A percentile compares a stretch with the other conserved stretches of the same genome.
phyloP scores from a whole-genome alignment of 2,113 vertebrate genomes.

The Jacana jacana region DNA sequence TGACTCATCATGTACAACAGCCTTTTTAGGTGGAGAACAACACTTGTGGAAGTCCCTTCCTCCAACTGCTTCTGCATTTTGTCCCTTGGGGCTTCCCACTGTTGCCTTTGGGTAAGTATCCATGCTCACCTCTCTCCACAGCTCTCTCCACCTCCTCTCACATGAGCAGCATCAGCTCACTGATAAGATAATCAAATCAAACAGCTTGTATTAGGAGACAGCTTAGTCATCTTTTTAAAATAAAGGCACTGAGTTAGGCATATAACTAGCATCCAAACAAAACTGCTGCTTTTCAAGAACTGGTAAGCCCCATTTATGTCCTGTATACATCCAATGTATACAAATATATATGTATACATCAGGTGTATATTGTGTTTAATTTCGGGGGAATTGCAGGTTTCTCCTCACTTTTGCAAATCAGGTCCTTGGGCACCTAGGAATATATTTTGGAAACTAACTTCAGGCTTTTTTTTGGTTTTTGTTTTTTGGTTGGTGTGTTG shows the following conservation, averaged over 20 bases:
- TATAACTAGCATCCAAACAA: not conserved
- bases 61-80: not conserved
- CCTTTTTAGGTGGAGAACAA: not conserved
- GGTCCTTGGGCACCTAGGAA: not conserved
- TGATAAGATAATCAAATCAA: not conserved
- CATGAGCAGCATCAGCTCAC: not conserved
- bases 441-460: not conserved
- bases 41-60: not conserved
- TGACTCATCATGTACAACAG: fast-evolving
- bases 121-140: not conserved
- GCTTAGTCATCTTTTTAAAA: not conserved
- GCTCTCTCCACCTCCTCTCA: not conserved
- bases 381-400: not conserved
- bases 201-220: not conserved
- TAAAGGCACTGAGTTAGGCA: not conserved
- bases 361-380: not conserved
- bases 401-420: not conserved
- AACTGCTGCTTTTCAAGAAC: not conserved
- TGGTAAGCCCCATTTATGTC: not conserved
- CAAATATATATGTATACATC: fast-evolving
- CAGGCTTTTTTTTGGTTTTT: not conserved
- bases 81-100: not conserved
- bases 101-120: not conserved
- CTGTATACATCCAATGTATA: not conserved
- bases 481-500: not conserved